Conservation (phyloP, 2,888 invertebrate genomes). For the Hoplodrina blanda region DNA sequence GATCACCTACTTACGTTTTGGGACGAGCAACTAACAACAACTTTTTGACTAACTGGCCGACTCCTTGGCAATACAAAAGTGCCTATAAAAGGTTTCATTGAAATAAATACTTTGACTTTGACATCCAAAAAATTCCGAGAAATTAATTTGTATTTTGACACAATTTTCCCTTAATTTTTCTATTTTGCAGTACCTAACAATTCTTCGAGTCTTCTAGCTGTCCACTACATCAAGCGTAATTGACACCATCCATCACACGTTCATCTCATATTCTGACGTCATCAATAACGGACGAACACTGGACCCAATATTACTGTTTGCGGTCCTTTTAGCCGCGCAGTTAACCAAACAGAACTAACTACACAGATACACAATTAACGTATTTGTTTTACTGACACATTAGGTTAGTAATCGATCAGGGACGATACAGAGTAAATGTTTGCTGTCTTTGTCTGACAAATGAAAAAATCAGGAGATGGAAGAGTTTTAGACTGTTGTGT, state of each 20-base stretch:
- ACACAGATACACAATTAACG: constrained; percentile 55
- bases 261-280: constrained; percentile 21
- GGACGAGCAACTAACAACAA: no score
- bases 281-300: constrained; percentile 33
- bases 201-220: no score
- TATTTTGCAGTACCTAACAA: not conserved
- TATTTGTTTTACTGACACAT: constrained; percentile 44
- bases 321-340: constrained; percentile 55
- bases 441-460: not conserved
- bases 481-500: not conserved
- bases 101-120: no score
- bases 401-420: constrained; percentile 27
- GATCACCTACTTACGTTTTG: no score
- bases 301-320: constrained; percentile 47
- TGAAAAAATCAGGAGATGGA: not conserved
- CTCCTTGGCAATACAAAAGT: no score
- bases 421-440: not conserved
- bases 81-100: no score
- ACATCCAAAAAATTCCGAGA: no score
- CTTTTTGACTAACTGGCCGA: no score
- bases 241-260: constrained; percentile 19
- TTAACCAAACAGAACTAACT: constrained; percentile 44
- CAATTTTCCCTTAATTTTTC: not conserved
- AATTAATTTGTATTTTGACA: no score
- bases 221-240: not conserved